phyloP scores from a whole-genome alignment of 2,113 vertebrate genomes.

The Oryzias woworae region DNA sequence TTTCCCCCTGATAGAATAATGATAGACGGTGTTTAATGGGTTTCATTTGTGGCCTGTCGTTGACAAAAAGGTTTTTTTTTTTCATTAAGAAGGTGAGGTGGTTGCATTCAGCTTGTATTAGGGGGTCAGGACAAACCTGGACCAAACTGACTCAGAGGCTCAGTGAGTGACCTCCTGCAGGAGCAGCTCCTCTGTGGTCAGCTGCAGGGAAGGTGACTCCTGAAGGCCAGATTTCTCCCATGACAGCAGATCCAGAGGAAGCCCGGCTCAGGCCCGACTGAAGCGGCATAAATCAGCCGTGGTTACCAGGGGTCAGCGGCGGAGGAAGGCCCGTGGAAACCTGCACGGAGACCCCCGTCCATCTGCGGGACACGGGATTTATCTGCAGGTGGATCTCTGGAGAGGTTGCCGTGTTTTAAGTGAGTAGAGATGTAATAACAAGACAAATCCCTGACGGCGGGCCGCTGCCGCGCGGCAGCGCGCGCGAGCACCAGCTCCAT shows the following conservation, averaged over 20 bases:
- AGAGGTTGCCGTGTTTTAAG: conserved; percentile 72
- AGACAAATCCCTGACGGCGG: conserved; percentile 69
- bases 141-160: conserved; percentile 1
- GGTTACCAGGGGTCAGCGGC: conserved; percentile 69
- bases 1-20: too few species aligned
- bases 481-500: conserved; percentile 39
- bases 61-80: too few species aligned
- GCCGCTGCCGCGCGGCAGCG: conserved; percentile 53
- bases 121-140: too few species aligned
- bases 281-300: conserved; percentile 74
- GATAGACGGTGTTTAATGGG: too few species aligned
- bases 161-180: conserved; percentile 54
- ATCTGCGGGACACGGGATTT: conserved; percentile 74
- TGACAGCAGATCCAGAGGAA: conserved; percentile 50
- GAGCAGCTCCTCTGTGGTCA: conserved; percentile 57
- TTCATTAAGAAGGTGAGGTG: too few species aligned
- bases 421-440: conserved; percentile 72
- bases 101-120: too few species aligned
- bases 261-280: conserved; percentile 40
- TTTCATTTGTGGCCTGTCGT: too few species aligned
- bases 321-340: conserved; percentile 59
- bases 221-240: conserved; percentile 67
- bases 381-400: conserved; percentile 65
- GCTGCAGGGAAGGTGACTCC: conserved; percentile 68
- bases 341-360: conserved; percentile 41